A percentile compares a stretch with the other conserved stretches of the same genome.
Evolutionary conservation across 2,113 vertebrate species (phyloP).

Genomic region (Tenebrosternarchus preto): DNA sequence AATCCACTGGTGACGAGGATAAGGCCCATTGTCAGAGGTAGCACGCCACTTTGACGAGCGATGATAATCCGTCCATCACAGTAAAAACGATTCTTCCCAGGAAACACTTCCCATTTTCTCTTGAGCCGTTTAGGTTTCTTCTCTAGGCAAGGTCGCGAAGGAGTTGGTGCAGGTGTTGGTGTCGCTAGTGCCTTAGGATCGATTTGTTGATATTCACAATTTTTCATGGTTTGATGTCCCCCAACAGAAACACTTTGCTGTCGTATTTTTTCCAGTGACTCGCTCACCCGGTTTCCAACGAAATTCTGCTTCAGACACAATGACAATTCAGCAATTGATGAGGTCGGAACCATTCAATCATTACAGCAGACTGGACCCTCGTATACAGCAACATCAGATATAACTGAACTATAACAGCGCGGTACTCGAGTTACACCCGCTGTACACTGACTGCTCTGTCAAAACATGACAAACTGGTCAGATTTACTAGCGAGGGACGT

Average conservation of each 20-base stretch:
- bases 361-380: not conserved
- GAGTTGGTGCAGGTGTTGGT: conserved; percentile 55
- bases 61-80: conserved; percentile 87
- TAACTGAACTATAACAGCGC: too few relatives aligned
- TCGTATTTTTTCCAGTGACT: not conserved
- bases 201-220: conserved; percentile 86
- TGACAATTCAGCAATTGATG: not conserved
- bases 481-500: conserved; percentile 7
- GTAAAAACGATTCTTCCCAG: conserved; percentile 90
- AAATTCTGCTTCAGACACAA: not conserved
- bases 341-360: too few relatives aligned
- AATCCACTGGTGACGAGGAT: conserved; percentile 84
- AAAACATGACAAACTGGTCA: not conserved
- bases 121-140: conserved; percentile 57
- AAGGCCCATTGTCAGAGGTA: conserved; percentile 87
- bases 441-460: not conserved
- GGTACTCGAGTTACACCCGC: not conserved
- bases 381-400: not conserved
- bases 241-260: not conserved
- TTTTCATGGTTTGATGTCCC: conserved; percentile 66
- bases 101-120: conserved; percentile 89
- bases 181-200: conserved; percentile 71
- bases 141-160: conserved; percentile 50
- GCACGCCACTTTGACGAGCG: conserved; percentile 85
- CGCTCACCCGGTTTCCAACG: not conserved